A percentile compares a stretch with the other conserved stretches of the same genome.
Conservation (phyloP, 1,140 invertebrate genomes). For the Temnothorax nylanderi region DNA sequence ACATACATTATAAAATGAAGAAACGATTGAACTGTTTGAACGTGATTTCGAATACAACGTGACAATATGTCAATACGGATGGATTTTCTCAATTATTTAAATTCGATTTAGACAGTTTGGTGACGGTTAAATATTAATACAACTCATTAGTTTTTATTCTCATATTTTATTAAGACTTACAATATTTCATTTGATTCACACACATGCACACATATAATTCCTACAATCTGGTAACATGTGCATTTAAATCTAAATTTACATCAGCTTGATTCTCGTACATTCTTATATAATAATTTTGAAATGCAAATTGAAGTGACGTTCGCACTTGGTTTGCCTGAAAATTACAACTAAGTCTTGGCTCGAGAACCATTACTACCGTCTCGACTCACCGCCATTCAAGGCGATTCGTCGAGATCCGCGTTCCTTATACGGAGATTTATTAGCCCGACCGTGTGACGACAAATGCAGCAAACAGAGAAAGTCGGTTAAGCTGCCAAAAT, state of each 20-base stretch:
- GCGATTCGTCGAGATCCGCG: slow-evolving; percentile 30
- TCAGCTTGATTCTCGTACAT: not conserved
- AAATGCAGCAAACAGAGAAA: slow-evolving; percentile 56
- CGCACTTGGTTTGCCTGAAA: slow-evolving; percentile 17
- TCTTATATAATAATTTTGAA: slow-evolving; percentile 1
- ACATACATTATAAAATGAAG: not conserved
- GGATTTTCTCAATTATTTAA: not conserved
- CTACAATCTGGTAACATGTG: not conserved
- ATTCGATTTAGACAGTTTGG: not conserved
- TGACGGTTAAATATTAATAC: not conserved
- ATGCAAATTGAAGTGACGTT: slow-evolving; percentile 8
- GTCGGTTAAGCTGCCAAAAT: slow-evolving; percentile 57
- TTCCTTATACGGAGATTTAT: slow-evolving; percentile 56
- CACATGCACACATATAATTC: not conserved
- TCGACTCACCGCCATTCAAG: slow-evolving; percentile 3
- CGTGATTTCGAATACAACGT: not conserved
- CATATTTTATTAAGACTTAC: not conserved
- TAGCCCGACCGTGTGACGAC: slow-evolving; percentile 40
- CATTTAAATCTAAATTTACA: not conserved
- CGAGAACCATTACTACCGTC: not conserved
- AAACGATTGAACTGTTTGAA: not conserved
- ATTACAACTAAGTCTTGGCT: not conserved
- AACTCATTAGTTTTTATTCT: not conserved
- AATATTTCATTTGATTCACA: not conserved
- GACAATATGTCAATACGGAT: not conserved